Conservation (phyloP, 1,140 invertebrate genomes). For the Zaprionus davidi region DNA sequence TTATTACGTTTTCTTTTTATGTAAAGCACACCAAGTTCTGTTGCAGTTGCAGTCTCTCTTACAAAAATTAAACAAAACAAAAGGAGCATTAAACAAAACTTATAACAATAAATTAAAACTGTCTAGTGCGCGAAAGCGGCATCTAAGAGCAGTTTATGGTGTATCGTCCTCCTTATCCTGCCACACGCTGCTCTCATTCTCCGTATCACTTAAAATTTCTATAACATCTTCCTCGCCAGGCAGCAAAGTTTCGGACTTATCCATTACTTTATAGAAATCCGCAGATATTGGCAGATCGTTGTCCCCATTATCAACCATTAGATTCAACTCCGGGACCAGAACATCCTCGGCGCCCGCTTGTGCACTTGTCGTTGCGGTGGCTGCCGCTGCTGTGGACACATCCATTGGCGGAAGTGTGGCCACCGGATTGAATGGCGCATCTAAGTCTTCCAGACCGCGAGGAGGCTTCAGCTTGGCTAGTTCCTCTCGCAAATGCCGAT, state of each 20-base stretch:
- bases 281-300: slow-evolving; percentile 33
- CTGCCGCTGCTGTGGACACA: slow-evolving; percentile 55
- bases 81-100: slow-evolving; percentile 66
- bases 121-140: slow-evolving; percentile 47
- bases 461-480: slow-evolving; percentile 91
- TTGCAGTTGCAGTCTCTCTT: slow-evolving; percentile 76
- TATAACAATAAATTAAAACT: slow-evolving; percentile 63
- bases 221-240: slow-evolving; percentile 58
- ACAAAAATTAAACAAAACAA: slow-evolving; percentile 71
- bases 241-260: slow-evolving; percentile 48
- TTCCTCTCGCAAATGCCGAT: slow-evolving; percentile 91
- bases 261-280: slow-evolving; percentile 51
- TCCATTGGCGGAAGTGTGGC: slow-evolving; percentile 73
- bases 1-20: slow-evolving; percentile 58
- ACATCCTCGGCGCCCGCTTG: slow-evolving; percentile 65
- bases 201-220: slow-evolving; percentile 72
- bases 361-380: slow-evolving; percentile 44
- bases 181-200: slow-evolving; percentile 73
- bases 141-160: slow-evolving; percentile 36
- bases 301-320: slow-evolving; percentile 52
- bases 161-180: slow-evolving; percentile 68
- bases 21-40: slow-evolving; percentile 78
- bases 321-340: slow-evolving; percentile 52
- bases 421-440: slow-evolving; percentile 86
- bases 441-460: slow-evolving; percentile 89